These are phyloP conservation scores for Quadriops clusia DNA, from an alignment of 2,888 invertebrate genomes.

Conservation along the genomic window DNA sequence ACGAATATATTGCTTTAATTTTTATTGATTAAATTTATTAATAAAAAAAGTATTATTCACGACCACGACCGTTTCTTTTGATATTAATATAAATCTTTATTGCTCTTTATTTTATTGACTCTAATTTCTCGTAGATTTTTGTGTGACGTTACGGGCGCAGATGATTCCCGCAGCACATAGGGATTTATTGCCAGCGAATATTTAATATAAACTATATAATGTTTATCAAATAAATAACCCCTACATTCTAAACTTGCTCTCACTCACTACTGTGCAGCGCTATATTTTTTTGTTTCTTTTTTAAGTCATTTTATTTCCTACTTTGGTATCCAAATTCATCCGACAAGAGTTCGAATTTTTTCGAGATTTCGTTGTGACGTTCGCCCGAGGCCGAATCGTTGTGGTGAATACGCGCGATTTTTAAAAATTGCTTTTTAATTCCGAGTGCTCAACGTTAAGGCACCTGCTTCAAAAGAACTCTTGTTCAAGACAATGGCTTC, in stretches of 20 bases:
- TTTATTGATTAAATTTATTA: too few species aligned
- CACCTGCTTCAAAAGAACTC: constrained; percentile 10
- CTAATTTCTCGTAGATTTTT: constrained; percentile 1
- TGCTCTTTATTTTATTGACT: background rate
- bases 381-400: background rate
- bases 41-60: too few species aligned
- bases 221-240: constrained; percentile 33
- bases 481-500: constrained; percentile 9
- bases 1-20: too few species aligned
- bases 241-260: constrained; percentile 22
- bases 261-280: constrained; percentile 16
- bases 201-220: constrained; percentile 35
- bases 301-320: too few species aligned
- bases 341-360: constrained; percentile 12
- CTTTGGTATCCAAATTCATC: constrained; percentile 5
- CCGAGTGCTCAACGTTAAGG: constrained; percentile 12
- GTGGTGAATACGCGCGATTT: background rate
- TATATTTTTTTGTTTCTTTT: constrained; percentile 10
- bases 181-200: constrained; percentile 34
- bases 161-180: too few species aligned
- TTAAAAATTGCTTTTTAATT: constrained; percentile 8
- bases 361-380: constrained; percentile 11
- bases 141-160: constrained; percentile 1
- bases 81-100: too few species aligned
- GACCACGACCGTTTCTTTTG: too few species aligned